Percentiles rank a stretch among this genome's conserved stretches.
These are phyloP conservation scores for Anastrepha ludens DNA, from an alignment of 1,140 invertebrate genomes.

Conservation along the genomic window DNA sequence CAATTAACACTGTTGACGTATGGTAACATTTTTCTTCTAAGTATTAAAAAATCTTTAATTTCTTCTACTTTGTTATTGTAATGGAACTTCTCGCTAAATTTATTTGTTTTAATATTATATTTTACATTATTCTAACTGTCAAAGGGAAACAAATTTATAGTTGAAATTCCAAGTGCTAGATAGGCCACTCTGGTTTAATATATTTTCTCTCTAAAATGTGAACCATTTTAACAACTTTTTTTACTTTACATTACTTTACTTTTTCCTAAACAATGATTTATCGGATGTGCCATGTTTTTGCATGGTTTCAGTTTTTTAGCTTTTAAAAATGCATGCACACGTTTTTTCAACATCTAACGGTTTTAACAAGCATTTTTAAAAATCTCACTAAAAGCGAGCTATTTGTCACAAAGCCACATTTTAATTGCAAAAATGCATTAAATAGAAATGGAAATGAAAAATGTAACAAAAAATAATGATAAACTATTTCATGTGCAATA, in stretches of 20 bases:
- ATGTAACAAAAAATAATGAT: background rate
- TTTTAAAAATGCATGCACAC: background rate
- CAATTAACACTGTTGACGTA: no score
- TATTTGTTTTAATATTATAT: background rate
- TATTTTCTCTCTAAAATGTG: no score
- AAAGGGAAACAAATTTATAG: background rate
- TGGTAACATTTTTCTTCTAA: no score
- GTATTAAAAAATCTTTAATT: no score
- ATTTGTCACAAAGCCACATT: constrained; percentile 22
- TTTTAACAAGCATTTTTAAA: background rate
- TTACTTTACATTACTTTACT: background rate
- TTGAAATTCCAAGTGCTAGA: no score
- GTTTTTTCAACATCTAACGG: background rate
- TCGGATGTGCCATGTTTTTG: background rate
- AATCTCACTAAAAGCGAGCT: background rate
- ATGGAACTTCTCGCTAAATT: background rate
- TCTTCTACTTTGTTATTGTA: no score
- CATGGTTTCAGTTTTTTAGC: background rate
- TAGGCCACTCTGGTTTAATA: no score
- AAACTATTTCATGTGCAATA: background rate
- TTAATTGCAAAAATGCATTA: constrained; percentile 45
- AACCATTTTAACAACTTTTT: background rate
- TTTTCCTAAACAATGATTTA: background rate
- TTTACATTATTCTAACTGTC: background rate
- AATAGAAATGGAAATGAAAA: background rate